Evolutionary conservation across 2,888 invertebrate species (phyloP).

Genomic region (Morinoia aosen): DNA sequence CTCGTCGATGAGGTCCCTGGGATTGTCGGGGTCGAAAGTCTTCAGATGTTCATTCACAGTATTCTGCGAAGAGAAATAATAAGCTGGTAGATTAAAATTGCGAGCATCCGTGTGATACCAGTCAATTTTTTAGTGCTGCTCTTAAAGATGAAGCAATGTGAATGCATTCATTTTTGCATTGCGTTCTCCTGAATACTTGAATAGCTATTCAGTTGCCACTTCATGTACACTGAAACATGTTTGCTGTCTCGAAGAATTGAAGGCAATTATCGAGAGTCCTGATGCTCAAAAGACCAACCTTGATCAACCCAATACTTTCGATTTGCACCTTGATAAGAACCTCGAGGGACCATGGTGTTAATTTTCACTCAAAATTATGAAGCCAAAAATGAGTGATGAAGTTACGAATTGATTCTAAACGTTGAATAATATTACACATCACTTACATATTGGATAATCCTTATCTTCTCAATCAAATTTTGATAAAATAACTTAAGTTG

Average conservation of each 20-base stretch:
- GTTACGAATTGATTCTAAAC: not conserved
- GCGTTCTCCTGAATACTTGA: not conserved
- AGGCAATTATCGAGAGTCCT: not conserved
- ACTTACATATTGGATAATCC: no score
- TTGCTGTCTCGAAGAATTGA: not conserved
- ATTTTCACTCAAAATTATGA: not conserved
- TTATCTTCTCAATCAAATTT: no score
- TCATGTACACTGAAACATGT: not conserved
- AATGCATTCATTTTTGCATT: no score
- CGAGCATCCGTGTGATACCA: not conserved
- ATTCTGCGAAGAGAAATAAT: not conserved
- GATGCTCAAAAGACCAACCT: not conserved
- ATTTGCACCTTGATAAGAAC: not conserved
- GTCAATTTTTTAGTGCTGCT: not conserved
- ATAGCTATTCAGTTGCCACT: not conserved
- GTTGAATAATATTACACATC: not conserved
- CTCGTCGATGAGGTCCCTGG: not conserved
- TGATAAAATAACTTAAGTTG: no score
- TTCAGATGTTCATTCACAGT: not conserved
- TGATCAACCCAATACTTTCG: not conserved
- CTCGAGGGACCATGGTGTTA: not conserved
- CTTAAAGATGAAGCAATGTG: not conserved
- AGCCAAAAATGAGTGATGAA: not conserved
- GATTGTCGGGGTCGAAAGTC: slow-evolving; percentile 20
- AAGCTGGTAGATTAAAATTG: not conserved